Percentiles rank a stretch among this genome's conserved stretches.
Evolutionary conservation across 2,797 vertebrate genomes (phyloP).

Genomic region (Tapirus indicus): DNA sequence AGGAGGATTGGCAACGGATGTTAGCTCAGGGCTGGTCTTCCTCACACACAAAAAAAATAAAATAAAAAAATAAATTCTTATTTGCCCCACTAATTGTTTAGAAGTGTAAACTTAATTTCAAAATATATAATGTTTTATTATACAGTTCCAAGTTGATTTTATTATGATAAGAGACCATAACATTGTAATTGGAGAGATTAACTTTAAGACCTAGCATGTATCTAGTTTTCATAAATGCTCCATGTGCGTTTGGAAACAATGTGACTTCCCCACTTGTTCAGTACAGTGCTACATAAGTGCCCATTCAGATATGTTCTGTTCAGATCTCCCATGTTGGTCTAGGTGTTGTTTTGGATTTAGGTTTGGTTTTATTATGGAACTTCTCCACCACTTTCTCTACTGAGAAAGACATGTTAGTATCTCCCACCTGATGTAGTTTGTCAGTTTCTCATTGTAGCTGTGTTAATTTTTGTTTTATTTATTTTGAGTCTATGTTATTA

Average conservation of each 20-base stretch:
- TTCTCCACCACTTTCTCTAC: neutral
- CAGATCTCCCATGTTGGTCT: neutral
- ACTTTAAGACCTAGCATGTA: neutral
- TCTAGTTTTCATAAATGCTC: constrained; percentile 9
- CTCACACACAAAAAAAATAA: too few species aligned
- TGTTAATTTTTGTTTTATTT: constrained; percentile 2
- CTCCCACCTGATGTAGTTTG: neutral
- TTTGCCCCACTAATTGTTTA: neutral
- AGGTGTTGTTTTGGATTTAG: neutral
- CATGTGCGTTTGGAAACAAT: neutral
- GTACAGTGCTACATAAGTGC: neutral
- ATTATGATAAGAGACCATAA: neutral
- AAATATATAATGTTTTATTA: neutral
- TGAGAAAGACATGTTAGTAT: neutral
- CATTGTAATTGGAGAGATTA: neutral
- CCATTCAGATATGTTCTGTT: neutral
- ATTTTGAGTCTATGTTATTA: neutral
- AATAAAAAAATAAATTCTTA: neutral
- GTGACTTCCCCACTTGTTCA: neutral
- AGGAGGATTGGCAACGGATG: too few species aligned
- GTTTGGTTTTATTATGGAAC: neutral
- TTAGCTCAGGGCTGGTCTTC: too few species aligned
- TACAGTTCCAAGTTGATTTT: neutral
- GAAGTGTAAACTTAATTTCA: neutral
- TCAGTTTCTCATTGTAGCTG: neutral